phyloP scores from a whole-genome alignment of 2,797 vertebrate genomes.

The Amblyopsis hoosieri region DNA sequence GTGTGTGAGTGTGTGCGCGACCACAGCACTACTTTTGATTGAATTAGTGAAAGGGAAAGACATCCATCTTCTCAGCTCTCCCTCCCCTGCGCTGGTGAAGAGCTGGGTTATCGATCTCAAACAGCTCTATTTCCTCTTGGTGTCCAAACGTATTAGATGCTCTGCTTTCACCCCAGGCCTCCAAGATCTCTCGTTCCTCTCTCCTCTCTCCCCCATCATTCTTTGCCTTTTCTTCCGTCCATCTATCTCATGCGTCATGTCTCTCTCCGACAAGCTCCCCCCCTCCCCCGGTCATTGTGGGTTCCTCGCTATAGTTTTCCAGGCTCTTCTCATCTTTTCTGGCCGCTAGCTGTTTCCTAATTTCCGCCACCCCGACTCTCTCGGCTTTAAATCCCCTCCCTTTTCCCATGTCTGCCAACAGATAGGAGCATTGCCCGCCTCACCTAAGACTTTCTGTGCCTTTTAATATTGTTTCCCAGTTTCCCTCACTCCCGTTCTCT shows the following conservation, averaged over 20 bases:
- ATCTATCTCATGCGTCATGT: constrained; percentile 37
- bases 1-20: constrained; percentile 9
- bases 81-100: constrained; percentile 51
- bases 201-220: constrained; percentile 25
- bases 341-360: constrained; percentile 27
- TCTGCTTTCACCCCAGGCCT: constrained; percentile 43
- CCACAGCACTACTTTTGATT: constrained; percentile 65
- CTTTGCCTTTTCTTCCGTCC: constrained; percentile 13
- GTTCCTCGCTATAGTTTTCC: constrained; percentile 20
- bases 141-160: constrained; percentile 73
- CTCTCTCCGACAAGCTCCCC: constrained; percentile 19
- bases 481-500: constrained; percentile 6
- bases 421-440: neutral
- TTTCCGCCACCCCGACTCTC: constrained; percentile 9
- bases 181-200: constrained; percentile 15
- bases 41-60: constrained; percentile 66
- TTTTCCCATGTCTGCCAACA: neutral
- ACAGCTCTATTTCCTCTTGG: constrained; percentile 73
- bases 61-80: constrained; percentile 63
- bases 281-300: too few species aligned
- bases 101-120: constrained; percentile 72
- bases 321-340: constrained; percentile 39
- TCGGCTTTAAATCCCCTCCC: neutral
- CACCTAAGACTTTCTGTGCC: neutral
- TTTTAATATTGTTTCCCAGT: constrained; percentile 15